phyloP scores from a whole-genome alignment of 2,113 vertebrate species.

The Phrynosoma blainvillii region DNA sequence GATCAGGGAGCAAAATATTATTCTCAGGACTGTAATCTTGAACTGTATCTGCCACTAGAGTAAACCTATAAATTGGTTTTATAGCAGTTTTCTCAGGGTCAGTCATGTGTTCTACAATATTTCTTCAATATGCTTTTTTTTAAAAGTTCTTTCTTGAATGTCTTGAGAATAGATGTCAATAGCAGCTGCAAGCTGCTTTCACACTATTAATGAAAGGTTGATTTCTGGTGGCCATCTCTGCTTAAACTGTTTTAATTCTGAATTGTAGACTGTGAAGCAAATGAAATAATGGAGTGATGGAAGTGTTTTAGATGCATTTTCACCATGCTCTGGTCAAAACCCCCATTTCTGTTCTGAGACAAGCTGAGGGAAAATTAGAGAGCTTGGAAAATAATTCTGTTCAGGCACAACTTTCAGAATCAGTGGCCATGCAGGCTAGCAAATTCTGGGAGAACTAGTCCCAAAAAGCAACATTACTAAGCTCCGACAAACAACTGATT shows the following conservation, averaged over 20 bases:
- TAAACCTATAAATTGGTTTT: neutral
- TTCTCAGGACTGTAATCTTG: neutral
- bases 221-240: accelerated
- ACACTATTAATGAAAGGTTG: accelerated
- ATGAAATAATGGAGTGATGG: neutral
- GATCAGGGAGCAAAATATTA: too few relatives aligned
- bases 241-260: neutral
- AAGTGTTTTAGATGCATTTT: neutral
- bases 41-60: neutral
- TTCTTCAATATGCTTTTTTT: neutral
- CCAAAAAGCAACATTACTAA: neutral
- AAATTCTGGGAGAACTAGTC: neutral
- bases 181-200: neutral
- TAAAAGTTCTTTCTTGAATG: neutral
- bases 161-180: neutral
- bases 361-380: neutral
- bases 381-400: too few relatives aligned
- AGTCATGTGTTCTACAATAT: neutral
- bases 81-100: neutral
- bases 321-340: neutral
- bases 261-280: neutral
- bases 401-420: neutral
- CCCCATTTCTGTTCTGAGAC: neutral
- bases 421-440: neutral
- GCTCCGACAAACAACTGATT: neutral